Evolutionary conservation across 1,140 invertebrate species (phyloP).

Genomic region (Neotoxoptera formosana): DNA sequence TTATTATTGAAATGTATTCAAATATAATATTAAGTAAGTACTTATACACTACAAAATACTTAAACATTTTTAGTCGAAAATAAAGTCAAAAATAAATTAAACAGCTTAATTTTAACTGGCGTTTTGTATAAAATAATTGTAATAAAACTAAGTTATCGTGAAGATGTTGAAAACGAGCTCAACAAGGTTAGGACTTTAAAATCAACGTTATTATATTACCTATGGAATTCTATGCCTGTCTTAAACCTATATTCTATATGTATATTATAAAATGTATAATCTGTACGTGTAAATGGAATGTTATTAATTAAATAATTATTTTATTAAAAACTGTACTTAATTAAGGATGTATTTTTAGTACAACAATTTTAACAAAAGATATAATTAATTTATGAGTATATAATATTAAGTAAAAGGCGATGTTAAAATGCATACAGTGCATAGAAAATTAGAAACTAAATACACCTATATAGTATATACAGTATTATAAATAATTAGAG

Average conservation of each 20-base stretch:
- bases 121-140: neutral
- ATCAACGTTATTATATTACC: neutral
- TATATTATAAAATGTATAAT: too few relatives aligned
- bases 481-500: neutral
- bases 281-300: too few relatives aligned
- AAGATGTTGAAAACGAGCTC: neutral
- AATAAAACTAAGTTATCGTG: neutral
- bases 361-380: neutral
- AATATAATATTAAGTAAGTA: neutral
- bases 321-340: neutral
- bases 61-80: too few relatives aligned
- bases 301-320: neutral
- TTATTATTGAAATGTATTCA: neutral
- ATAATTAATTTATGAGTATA: neutral
- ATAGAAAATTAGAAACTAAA: neutral
- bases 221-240: too few relatives aligned
- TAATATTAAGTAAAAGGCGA: neutral
- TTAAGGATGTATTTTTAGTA: neutral
- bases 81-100: neutral
- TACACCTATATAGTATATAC: neutral
- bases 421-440: neutral
- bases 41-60: neutral
- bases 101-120: neutral
- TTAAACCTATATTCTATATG: neutral
- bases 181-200: neutral